Conservation (phyloP, 2,888 invertebrate genomes). For the Coleophora flavipennella region DNA sequence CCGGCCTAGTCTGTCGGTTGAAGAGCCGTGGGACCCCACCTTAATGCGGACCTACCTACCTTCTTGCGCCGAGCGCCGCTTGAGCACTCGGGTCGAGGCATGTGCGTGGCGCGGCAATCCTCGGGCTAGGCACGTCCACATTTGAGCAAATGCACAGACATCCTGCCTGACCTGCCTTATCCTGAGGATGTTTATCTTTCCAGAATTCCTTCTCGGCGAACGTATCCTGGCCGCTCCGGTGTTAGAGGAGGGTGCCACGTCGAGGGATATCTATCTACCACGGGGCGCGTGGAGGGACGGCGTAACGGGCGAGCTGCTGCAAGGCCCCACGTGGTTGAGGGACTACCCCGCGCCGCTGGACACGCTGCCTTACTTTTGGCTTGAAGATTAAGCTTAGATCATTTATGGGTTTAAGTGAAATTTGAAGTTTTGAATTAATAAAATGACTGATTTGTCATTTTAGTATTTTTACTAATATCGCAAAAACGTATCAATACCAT, state of each 20-base stretch:
- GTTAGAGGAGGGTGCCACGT: conserved; percentile 67
- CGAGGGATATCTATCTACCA: conserved; percentile 81
- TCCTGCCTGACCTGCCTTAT: background rate
- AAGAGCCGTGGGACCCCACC: no score
- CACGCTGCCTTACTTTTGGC: conserved; percentile 75
- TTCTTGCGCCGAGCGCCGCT: no score
- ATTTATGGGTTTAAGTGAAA: no score
- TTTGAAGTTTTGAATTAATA: no score
- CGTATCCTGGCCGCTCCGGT: conserved; percentile 81
- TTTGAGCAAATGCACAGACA: no score
- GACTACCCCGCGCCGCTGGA: conserved; percentile 76
- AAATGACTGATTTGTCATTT: no score
- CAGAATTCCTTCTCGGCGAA: conserved; percentile 83
- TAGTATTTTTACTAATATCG: no score
- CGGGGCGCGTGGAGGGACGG: conserved; percentile 77
- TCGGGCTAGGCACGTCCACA: no score
- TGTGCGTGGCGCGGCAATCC: no score
- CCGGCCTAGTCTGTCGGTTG: no score
- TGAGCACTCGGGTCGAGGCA: no score
- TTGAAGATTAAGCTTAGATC: conserved; percentile 26
- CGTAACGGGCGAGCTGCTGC: conserved; percentile 33
- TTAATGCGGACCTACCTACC: background rate
- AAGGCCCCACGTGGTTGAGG: conserved; percentile 70
- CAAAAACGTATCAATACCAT: no score
- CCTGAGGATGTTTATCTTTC: background rate